Evolutionary conservation across 2,888 invertebrate genomes (phyloP), one percentile per base, ranked within the genome.

Genomic region (Meteorus cinctellus): DNA sequence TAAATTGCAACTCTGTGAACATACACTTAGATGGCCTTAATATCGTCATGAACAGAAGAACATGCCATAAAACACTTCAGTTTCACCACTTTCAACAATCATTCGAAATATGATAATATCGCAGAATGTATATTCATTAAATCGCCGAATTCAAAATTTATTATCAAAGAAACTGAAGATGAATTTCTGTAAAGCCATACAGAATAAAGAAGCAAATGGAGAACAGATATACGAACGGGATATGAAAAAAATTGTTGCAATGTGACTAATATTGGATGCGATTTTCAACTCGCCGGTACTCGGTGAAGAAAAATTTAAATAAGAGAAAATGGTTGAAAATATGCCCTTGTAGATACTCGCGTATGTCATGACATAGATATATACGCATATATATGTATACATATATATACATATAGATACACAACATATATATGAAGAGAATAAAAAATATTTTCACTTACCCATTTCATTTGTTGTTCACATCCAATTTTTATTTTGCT

Each of bases 401-500:
- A 69, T 27, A 59, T 41, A 41, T 41, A 10, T 41, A 41, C 8
- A 41, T 41, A 10, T 12, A 41, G 8, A 8, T 24, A 55, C 27
- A 27, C 24, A 62, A 29, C 62, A 72, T 63, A 72, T 8, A 55
- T 55, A 55, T 41, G 41, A 41, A 41, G n/a, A 48, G 48, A 48
- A 48, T 48, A 48, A 19, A 72, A 63, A 62, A 72, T 72, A 72
- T 72, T 72, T 72, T 72, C 62, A 72, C 71, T 72, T 72, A 72
- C 71, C 48, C 55, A 65, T 65, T 41, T 41, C 36, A 65, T 12
- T 65, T 41, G 12, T 16, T 34, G 36, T 36, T 65, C 6, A 34
- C 24, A 19, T 19, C 3, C 12, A 41, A 34, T 8, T 19, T 4
- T 29, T 6, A 29, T 29, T 1, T 29, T 12, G 27, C 31, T 29